Percentiles rank a stretch among this genome's conserved stretches.
phyloP scores from a whole-genome alignment of 2,797 vertebrate genomes.

The Etheostoma nigrum region DNA sequence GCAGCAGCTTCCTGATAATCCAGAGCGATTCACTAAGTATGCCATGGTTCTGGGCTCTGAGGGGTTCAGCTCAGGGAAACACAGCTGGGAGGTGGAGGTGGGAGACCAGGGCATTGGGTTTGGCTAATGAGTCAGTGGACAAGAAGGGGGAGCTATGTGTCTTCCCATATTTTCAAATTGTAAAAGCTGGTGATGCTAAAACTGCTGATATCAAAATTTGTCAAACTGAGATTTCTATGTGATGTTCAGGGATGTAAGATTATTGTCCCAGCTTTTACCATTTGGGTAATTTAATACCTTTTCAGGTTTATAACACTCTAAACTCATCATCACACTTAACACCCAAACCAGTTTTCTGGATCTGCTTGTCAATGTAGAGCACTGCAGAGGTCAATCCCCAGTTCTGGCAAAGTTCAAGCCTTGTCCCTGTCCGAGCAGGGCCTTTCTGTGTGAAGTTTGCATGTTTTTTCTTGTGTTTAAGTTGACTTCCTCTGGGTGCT shows the following conservation, averaged over 20 bases:
- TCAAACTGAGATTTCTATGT: conserved; percentile 4
- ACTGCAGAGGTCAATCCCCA: too few species aligned
- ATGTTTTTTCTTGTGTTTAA: too few species aligned
- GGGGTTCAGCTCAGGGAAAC: conserved; percentile 60
- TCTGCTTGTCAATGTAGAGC: too few species aligned
- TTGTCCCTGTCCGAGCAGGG: too few species aligned
- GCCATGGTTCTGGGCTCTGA: conserved; percentile 7
- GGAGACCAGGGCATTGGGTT: conserved; percentile 35
- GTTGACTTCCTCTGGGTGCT: too few species aligned
- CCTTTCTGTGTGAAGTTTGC: too few species aligned
- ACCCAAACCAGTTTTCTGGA: too few species aligned
- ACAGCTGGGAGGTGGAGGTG: conserved; percentile 64
- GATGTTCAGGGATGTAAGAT: background rate
- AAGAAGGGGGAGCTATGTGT: accelerated
- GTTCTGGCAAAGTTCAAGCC: too few species aligned
- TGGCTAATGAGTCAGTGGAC: conserved; percentile 28
- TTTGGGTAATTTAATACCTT: too few species aligned
- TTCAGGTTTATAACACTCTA: too few species aligned
- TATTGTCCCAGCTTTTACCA: too few species aligned
- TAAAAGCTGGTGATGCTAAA: conserved; percentile 19
- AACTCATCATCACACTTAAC: too few species aligned
- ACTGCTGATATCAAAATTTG: conserved; percentile 37
- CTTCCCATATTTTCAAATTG: conserved; percentile 9
- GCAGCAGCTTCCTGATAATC: conserved; percentile 33
- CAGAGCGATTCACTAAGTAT: conserved; percentile 19